Conservation (phyloP, 2,888 invertebrate genomes). For the Cecidostiba fungosa region DNA sequence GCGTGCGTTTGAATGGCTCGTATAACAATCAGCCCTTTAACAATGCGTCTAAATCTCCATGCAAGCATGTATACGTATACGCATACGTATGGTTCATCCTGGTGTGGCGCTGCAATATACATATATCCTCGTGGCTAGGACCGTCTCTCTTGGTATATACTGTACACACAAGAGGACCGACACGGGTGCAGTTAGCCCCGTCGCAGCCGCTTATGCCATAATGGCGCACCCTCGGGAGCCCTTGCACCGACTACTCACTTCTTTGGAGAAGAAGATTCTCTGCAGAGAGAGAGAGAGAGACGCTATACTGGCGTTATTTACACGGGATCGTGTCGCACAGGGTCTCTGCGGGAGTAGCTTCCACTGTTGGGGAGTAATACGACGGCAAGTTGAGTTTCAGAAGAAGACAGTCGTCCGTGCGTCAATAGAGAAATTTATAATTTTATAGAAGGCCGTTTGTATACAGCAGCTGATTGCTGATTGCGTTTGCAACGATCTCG, state of each 20-base stretch:
- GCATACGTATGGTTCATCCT: neutral
- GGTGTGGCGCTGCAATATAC: neutral
- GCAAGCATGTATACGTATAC: neutral
- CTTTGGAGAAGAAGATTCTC: neutral
- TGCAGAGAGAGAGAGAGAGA: conserved; percentile 59
- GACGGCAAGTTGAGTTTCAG: neutral
- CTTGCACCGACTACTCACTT: conserved; percentile 27
- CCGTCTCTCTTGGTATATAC: neutral
- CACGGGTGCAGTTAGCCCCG: conserved; percentile 23
- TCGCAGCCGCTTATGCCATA: conserved; percentile 25
- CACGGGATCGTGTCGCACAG: conserved; percentile 11
- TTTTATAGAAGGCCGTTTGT: no score
- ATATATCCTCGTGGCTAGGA: neutral
- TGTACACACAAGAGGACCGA: neutral
- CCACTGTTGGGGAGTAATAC: neutral
- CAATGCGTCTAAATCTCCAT: neutral
- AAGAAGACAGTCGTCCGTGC: neutral
- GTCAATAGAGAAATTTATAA: no score
- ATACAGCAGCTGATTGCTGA: no score
- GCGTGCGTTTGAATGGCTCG: neutral
- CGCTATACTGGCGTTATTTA: neutral
- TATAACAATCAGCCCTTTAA: neutral
- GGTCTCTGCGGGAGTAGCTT: neutral
- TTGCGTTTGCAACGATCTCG: no score
- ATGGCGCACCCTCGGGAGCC: conserved; percentile 33